Percentiles rank a stretch among this genome's conserved stretches.
These are phyloP conservation scores for Stegostoma tigrinum DNA, from an alignment of 2,113 vertebrate genomes.

Conservation along the genomic window DNA sequence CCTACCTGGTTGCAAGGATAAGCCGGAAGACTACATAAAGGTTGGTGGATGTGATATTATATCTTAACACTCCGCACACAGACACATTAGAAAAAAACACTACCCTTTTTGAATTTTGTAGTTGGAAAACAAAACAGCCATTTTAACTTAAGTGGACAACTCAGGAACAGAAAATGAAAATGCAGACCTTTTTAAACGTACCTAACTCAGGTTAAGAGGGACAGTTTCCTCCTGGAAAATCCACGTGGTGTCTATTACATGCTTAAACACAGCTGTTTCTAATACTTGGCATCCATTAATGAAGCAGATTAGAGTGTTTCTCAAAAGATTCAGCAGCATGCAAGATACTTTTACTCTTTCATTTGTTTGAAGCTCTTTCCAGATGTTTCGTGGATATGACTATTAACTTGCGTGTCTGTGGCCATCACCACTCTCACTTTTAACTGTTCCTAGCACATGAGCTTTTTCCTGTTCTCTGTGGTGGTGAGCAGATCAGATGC, in stretches of 20 bases:
- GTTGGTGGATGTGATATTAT: neutral
- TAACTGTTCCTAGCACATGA: neutral
- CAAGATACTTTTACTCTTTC: neutral
- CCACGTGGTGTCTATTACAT: neutral
- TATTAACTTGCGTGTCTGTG: neutral
- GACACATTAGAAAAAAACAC: neutral
- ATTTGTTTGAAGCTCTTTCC: neutral
- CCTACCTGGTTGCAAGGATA: neutral
- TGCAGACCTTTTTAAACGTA: neutral
- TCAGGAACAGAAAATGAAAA: constrained; percentile 6
- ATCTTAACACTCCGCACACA: neutral
- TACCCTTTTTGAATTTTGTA: neutral
- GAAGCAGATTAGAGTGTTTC: neutral
- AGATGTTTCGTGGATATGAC: neutral
- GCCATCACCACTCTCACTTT: neutral
- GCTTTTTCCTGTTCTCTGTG: neutral
- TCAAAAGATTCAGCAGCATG: neutral
- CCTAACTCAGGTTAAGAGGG: neutral
- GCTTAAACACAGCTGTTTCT: neutral
- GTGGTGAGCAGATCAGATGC: neutral
- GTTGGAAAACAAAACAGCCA: neutral
- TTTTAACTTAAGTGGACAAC: neutral
- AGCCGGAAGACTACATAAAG: neutral
- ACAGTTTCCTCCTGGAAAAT: neutral
- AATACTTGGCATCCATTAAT: neutral